Base-by-base conservation (phyloP, 23 tunicate genomes). In the Phallusia fumigata region DNA sequence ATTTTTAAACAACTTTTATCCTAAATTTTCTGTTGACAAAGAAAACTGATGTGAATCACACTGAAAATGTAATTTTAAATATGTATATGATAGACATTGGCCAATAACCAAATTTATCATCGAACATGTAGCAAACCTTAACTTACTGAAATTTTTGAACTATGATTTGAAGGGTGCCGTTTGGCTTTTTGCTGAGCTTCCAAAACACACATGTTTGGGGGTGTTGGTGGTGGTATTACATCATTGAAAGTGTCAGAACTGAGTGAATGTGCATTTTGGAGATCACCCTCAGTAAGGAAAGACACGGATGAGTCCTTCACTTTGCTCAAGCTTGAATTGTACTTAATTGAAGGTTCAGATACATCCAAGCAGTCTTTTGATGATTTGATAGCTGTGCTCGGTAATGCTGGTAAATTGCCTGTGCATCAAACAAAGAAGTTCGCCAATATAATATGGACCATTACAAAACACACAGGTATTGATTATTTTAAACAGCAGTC, bases 361-460 rank as follows among this genome's bases (percentile, higher is more conserved):
- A 58, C 69, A 21, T 58, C 69, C 69, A 58, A 58, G 69, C 69
- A 58, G 69, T 8, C 69, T 58, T 58, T 58, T 58, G 69, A 58
- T 8, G 69, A 6, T 58, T 58, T 58, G 26, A 58, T 58, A 6
- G 69, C 69, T 21, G 69, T 58, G 16, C 69, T 58, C 13, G 69
- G 69, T 16, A 58, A 16, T 58, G 69, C 8, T 13, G 69, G 69
- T 24, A 58, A 58, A 13, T 58, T 58, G 16, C 69, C 69, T 58
- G n/a, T n/a, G 69, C 28, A 58, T 3, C 69, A 58, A 58, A 40
- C 47, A n/a, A n/a, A n/a, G n/a, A n/a, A n/a, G n/a, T 40, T 40
- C 5, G 10, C 10, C 47, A 40, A 40, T n/a, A n/a, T n/a, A n/a
- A n/a, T n/a, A n/a, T n/a, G n/a, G n/a, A n/a, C n/a, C n/a, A n/a